These are phyloP conservation scores for Pseudochaenichthys georgianus DNA, from an alignment of 2,797 vertebrate species.

Conservation along the genomic window DNA sequence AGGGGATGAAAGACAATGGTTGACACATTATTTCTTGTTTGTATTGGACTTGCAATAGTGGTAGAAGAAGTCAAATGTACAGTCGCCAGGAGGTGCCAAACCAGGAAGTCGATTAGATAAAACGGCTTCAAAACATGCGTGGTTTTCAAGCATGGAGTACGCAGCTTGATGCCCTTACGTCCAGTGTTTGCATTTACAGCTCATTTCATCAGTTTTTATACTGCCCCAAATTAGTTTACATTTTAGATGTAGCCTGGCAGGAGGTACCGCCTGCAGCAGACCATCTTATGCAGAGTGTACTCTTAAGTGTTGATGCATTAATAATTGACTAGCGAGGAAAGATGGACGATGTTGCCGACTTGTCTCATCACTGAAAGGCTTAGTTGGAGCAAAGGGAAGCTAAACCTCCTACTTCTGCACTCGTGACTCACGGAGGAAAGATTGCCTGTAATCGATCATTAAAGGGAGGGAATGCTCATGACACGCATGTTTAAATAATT, in stretches of 20 bases:
- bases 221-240: neutral
- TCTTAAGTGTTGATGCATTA: slow-evolving; percentile 1
- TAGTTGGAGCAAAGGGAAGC: slow-evolving; percentile 29
- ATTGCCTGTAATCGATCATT: slow-evolving; percentile 8
- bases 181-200: slow-evolving; percentile 1
- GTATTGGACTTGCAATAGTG: too few species aligned
- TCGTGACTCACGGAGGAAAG: slow-evolving; percentile 7
- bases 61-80: neutral
- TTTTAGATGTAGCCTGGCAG: neutral
- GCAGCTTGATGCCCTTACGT: slow-evolving; percentile 6
- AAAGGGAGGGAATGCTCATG: too few species aligned
- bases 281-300: neutral
- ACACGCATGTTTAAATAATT: too few species aligned
- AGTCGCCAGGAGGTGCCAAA: neutral
- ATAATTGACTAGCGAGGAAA: neutral
- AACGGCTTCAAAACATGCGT: too few species aligned
- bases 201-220: neutral
- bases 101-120: neutral
- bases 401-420: slow-evolving; percentile 18
- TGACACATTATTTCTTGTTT: neutral
- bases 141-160: neutral
- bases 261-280: neutral
- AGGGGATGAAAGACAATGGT: neutral
- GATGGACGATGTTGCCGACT: neutral
- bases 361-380: slow-evolving; percentile 22